phyloP scores from a whole-genome alignment of 2,797 vertebrate genomes.

The Coccyzus lansbergi region DNA sequence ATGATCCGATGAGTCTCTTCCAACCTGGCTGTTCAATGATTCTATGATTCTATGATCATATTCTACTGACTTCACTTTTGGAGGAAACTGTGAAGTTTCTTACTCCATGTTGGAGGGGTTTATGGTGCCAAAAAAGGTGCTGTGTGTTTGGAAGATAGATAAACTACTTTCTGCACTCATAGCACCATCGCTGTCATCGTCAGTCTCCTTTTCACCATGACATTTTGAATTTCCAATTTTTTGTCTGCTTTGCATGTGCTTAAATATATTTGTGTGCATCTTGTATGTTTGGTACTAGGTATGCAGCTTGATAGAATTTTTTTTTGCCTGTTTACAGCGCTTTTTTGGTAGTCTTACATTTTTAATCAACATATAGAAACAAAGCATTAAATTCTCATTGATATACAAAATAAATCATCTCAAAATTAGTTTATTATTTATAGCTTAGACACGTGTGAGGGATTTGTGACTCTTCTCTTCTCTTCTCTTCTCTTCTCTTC shows the following conservation, averaged over 20 bases:
- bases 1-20: no score
- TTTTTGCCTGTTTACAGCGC: not conserved
- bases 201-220: not conserved
- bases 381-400: not conserved
- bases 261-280: no score
- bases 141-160: not conserved
- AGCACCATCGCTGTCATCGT: not conserved
- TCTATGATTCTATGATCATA: no score
- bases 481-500: no score
- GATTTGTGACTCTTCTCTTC: not conserved
- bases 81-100: not conserved
- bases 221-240: not conserved
- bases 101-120: not conserved
- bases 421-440: not conserved
- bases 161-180: not conserved
- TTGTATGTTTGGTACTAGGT: not conserved
- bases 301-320: not conserved
- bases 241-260: accelerated
- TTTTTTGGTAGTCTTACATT: not conserved
- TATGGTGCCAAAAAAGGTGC: not conserved
- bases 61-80: not conserved
- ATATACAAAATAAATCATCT: not conserved
- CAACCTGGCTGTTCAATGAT: no score
- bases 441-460: not conserved
- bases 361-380: not conserved